Conservation (phyloP, 2,888 invertebrate genomes). For the Andrena praecox region DNA sequence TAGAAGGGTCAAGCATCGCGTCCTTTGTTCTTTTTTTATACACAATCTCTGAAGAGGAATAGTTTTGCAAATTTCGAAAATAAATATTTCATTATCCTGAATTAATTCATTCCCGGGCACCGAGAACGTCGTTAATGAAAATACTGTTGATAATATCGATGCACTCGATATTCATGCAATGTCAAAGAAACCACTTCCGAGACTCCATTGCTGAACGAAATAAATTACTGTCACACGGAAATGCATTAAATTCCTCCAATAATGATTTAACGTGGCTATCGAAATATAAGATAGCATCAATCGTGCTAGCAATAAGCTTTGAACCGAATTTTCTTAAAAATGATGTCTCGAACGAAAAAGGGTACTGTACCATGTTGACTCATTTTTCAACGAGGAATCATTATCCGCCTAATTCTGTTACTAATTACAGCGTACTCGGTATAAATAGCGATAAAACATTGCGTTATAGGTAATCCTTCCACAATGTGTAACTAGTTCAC, state of each 20-base stretch:
- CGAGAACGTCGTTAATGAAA: background rate
- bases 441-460: no score
- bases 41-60: background rate
- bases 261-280: background rate
- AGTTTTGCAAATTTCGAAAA: background rate
- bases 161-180: background rate
- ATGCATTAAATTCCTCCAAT: background rate
- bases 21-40: background rate
- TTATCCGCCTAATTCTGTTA: no score
- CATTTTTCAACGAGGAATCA: no score
- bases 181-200: background rate
- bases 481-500: no score
- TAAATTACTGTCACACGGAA: background rate
- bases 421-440: no score
- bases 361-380: no score
- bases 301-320: no score
- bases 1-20: background rate
- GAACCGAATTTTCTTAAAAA: no score
- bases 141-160: background rate
- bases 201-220: background rate
- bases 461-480: no score
- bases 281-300: no score
- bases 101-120: no score
- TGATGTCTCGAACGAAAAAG: no score
- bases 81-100: background rate